Conservation (phyloP, 2,113 vertebrate species). For the Ciconia stormi region DNA sequence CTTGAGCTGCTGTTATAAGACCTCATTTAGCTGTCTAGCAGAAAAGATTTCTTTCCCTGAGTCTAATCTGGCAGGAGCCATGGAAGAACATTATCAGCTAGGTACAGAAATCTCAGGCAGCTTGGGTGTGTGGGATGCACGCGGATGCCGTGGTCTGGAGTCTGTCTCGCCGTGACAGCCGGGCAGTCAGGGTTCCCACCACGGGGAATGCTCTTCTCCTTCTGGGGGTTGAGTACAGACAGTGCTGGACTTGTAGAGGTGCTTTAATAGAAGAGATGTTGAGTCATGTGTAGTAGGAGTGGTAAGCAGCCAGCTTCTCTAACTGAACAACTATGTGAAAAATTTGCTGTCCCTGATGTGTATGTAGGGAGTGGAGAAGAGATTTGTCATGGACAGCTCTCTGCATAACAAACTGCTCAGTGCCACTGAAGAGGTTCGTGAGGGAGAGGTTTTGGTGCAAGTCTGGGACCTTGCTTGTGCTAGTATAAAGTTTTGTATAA, state of each 20-base stretch:
- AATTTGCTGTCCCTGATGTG: not conserved
- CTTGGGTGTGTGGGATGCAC: not conserved
- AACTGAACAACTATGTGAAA: not conserved
- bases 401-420: not conserved
- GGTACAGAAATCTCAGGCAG: conserved; percentile 35
- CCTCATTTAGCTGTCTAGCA: conserved; percentile 75
- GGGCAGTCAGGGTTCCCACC: conserved; percentile 35
- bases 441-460: not conserved
- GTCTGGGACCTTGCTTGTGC: not conserved
- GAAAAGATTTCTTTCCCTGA: conserved; percentile 70
- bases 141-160: not conserved
- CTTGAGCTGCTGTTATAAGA: conserved; percentile 61
- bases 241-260: not conserved
- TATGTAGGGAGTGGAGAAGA: not conserved
- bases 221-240: not conserved
- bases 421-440: not conserved
- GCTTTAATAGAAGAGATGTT: not conserved
- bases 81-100: conserved; percentile 71
- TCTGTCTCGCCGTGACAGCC: conserved; percentile 52
- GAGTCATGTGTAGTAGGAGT: not conserved
- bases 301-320: not conserved
- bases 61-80: conserved; percentile 73
- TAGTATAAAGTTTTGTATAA: not conserved
- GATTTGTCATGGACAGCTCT: not conserved
- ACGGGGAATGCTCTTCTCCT: not conserved